Base-by-base conservation (phyloP, 2,888 invertebrate genomes). In the Lepas anatifera region DNA sequence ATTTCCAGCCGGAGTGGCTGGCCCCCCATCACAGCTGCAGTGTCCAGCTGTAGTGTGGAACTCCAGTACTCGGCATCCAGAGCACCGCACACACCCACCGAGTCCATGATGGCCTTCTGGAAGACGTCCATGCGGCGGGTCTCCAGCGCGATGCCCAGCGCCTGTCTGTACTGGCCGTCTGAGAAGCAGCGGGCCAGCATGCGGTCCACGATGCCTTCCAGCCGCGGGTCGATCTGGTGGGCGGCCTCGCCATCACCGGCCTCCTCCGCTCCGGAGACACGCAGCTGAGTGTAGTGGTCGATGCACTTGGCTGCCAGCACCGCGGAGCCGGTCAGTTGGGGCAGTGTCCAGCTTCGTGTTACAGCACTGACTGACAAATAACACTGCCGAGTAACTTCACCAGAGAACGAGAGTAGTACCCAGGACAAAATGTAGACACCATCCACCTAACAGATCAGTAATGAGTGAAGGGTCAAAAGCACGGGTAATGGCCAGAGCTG, bases 121-220 rank as follows among this genome's bases (percentile, higher is more conserved):
- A 99, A 96, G 75, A 98, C 90, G 79, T 99, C 98, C 91, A 99
- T 95, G 70, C 99, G 86, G 67, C 95, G 86, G 0, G 97, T 97
- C 81, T 99, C 99, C 68, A 99, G 82, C 4, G 98, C 95, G 76
- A 99, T 84, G 1, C 99, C 99, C 58, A 99, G 84, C 8, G 98
- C 98, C 80, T 98, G 97, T 64, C 94, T 88, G 79, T 89, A 95
- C 77, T 98, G 96, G 43, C 90, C 90, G 79, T 97, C 95, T 73
- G 93, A 92, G 75, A 99, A 83, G 77, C 98, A 99, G 72, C 95
- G 85, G 77, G 94, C 91, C 81, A 99, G 97, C 95, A 99, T 97
- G 68, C 95, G 86, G 79, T 98, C 92, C 0, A 99, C 96, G 75
- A 99, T 93, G 3, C 88, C 90, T 80, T 96, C 95, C 72, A 99